Evolutionary conservation across 2,113 vertebrate genomes (phyloP).

Genomic region (Channa maculata): DNA sequence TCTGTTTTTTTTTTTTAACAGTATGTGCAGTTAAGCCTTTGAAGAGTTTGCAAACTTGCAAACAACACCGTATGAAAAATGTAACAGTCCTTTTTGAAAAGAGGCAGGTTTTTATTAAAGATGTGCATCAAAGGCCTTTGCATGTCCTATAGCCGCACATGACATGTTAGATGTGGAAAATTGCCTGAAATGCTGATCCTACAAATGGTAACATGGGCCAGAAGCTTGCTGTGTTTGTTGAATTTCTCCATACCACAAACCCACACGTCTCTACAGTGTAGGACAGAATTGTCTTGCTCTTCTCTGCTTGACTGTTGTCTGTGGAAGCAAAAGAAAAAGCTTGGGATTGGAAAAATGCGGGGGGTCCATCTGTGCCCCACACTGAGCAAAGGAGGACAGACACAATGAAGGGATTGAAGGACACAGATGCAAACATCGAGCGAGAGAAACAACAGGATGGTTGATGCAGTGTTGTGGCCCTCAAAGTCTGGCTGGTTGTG

Average conservation of each 20-base stretch:
- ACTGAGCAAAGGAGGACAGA: slow-evolving; percentile 48
- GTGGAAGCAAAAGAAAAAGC: slow-evolving; percentile 15
- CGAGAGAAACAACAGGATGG: slow-evolving; percentile 66
- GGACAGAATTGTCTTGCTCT: slow-evolving; percentile 12
- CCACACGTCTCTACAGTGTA: slow-evolving; percentile 48
- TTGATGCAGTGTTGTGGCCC: slow-evolving; percentile 61
- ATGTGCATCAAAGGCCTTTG: not conserved
- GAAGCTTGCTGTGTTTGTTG: slow-evolving; percentile 10
- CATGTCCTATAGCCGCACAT: not conserved
- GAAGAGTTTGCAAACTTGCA: not conserved
- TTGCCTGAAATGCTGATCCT: slow-evolving; percentile 17
- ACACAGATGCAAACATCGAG: slow-evolving; percentile 39
- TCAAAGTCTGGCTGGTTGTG: slow-evolving; percentile 52
- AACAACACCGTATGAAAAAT: not conserved
- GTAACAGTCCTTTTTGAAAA: no score
- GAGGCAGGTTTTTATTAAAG: not conserved
- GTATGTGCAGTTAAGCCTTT: not conserved
- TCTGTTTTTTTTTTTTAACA: no score
- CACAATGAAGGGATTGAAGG: slow-evolving; percentile 75
- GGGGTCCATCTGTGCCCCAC: slow-evolving; percentile 61
- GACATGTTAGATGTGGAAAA: slow-evolving; percentile 3
- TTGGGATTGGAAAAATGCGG: slow-evolving; percentile 26
- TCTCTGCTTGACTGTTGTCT: slow-evolving; percentile 31
- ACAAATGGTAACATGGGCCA: slow-evolving; percentile 38
- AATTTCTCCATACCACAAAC: slow-evolving; percentile 43